These are phyloP conservation scores for Myrmecobius fasciatus DNA, from an alignment of 2,113 vertebrate genomes.

Conservation along the genomic window DNA sequence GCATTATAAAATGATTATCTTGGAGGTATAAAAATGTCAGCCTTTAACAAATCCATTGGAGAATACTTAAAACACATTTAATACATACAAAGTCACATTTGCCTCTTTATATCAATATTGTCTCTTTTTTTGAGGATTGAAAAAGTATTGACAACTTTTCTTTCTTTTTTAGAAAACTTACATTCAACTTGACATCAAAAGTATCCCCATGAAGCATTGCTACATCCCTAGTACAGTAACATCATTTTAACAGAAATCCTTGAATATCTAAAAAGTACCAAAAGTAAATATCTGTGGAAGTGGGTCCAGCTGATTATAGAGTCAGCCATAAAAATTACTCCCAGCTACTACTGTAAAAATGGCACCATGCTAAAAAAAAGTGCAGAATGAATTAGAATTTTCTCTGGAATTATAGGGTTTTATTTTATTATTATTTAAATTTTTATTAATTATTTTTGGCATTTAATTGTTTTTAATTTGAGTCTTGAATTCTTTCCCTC, in stretches of 20 bases:
- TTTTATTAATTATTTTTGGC: background rate
- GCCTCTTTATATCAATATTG: background rate
- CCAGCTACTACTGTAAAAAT: background rate
- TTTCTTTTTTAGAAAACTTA: background rate
- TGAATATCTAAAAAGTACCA: background rate
- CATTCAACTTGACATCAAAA: background rate
- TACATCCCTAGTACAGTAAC: background rate
- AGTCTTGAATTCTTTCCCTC: background rate
- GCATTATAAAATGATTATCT: constrained; percentile 6
- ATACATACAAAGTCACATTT: background rate
- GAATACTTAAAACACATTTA: background rate
- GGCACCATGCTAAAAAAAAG: background rate
- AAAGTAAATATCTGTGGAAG: background rate
- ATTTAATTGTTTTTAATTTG: background rate
- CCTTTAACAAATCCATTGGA: background rate
- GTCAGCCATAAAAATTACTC: background rate
- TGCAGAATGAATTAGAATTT: background rate
- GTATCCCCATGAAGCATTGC: background rate
- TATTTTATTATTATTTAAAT: background rate
- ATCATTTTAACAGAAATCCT: background rate
- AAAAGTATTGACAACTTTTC: background rate
- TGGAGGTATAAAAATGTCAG: background rate
- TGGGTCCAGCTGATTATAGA: background rate
- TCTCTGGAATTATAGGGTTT: background rate
- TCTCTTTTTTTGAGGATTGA: background rate